Evolutionary conservation across 2,113 vertebrate species (phyloP), one percentile per base, ranked within the genome.

Genomic region (Colius striatus): DNA sequence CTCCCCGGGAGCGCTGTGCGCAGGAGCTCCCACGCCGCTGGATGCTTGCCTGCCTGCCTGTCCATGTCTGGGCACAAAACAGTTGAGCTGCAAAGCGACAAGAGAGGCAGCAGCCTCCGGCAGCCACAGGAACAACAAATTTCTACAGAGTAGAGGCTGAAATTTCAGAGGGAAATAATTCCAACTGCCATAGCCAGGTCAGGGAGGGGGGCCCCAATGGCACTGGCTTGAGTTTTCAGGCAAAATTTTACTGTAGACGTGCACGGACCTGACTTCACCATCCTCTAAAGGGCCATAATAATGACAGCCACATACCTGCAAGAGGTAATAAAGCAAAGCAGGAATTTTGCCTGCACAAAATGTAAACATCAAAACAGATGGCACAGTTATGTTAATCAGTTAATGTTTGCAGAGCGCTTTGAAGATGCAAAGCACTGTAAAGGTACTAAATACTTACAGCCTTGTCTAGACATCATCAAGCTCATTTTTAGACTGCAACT

Each of bases 311-410:
- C 92, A 78, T 94, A 96, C 93, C 92, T 97, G 88, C 65, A 47
- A 90, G 85, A 96, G 83, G 88, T 90, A 96, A 96, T 90, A 93
- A 90, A 95, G 92, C 83, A 86, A 93, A 92, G 92, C 68, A 88
- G 85, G 93, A 93, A 95, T 96, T 96, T 67, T 84, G 88, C 96
- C 88, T 93, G 88, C 83, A 90, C 92, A 93, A 94, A 96, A 95
- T 61, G 73, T 90, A 96, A 97, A 96, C 93, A 96, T 84, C 95
- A 94, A 96, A 95, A 96, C 96, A 97, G 95, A 95, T 96, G 96
- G 96, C 43, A 36, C 92, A 77, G 92, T 96, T 96, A 96, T 95
- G 96, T 88, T 96, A 95, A 95, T 92, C 93, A 68, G 90, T 63
- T 94, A 96, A 95, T 92, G 85, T 90, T 54, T 90, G 75, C 90